These are phyloP conservation scores for Sebastes taczanowskii DNA, from an alignment of 2,797 vertebrate species.

Conservation along the genomic window DNA sequence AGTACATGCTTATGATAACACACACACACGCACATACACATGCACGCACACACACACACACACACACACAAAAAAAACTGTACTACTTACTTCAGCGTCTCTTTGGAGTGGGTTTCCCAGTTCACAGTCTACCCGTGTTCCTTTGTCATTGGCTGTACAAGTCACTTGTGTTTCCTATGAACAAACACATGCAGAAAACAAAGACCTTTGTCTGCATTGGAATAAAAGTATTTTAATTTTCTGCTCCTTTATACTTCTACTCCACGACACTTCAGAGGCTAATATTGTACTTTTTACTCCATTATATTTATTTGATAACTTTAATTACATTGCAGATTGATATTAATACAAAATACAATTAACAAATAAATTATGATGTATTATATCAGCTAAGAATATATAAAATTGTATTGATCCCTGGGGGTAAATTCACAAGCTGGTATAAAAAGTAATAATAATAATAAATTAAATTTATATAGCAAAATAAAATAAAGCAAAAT, in stretches of 20 bases:
- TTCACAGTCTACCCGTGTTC: constrained; percentile 87
- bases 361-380: not conserved
- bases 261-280: not conserved
- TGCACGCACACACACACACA: too few relatives aligned
- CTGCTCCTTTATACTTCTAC: not conserved
- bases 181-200: not conserved
- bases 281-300: not conserved
- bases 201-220: not conserved
- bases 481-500: too few relatives aligned
- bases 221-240: not conserved
- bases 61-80: not conserved
- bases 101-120: constrained; percentile 93
- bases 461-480: too few relatives aligned
- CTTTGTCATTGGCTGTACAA: constrained; percentile 87
- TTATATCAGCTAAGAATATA: not conserved
- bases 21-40: too few relatives aligned
- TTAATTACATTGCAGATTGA: not conserved
- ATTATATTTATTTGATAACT: not conserved
- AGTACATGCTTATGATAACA: not conserved
- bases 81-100: constrained; percentile 86
- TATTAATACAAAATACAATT: not conserved
- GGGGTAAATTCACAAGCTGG: not conserved
- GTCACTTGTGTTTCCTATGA: constrained; percentile 79
- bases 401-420: not conserved
- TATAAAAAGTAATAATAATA: too few relatives aligned